These are phyloP conservation scores for Parazoanthus atlanticus DNA, from an alignment of 92 coral and sea anemone species.

Conservation along the genomic window DNA sequence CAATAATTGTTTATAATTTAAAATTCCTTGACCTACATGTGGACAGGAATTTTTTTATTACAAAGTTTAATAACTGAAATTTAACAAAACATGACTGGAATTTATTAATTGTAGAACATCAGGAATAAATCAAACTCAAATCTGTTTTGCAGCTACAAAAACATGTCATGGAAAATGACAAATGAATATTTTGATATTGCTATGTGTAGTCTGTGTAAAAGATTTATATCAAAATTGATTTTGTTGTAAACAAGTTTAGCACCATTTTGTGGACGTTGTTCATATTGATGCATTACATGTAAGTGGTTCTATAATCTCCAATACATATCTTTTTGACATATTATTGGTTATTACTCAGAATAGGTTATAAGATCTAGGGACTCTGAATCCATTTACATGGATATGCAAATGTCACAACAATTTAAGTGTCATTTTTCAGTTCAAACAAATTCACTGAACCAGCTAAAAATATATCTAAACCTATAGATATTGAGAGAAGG, in stretches of 20 bases:
- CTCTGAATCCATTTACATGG: background rate
- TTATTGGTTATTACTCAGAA: slow-evolving; percentile 17
- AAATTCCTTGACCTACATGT: background rate
- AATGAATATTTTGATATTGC: background rate
- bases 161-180: background rate
- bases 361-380: background rate
- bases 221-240: background rate
- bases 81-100: slow-evolving; percentile 31
- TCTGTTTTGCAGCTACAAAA: slow-evolving; percentile 17
- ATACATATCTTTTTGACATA: background rate
- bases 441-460: background rate
- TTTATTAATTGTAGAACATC: slow-evolving; percentile 34
- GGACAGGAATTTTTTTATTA: background rate
- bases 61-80: slow-evolving; percentile 22
- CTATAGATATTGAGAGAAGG: slow-evolving; percentile 6
- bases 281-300: background rate
- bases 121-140: slow-evolving; percentile 39
- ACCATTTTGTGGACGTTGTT: background rate
- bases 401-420: slow-evolving; percentile 27
- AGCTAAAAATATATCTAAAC: slow-evolving; percentile 26
- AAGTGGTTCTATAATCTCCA: slow-evolving; percentile 1
- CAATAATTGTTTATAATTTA: background rate
- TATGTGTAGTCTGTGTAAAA: slow-evolving; percentile 4
- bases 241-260: background rate
- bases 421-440: slow-evolving; percentile 21